phyloP scores from a whole-genome alignment of 2,113 vertebrate genomes.

The Proteles cristata region DNA sequence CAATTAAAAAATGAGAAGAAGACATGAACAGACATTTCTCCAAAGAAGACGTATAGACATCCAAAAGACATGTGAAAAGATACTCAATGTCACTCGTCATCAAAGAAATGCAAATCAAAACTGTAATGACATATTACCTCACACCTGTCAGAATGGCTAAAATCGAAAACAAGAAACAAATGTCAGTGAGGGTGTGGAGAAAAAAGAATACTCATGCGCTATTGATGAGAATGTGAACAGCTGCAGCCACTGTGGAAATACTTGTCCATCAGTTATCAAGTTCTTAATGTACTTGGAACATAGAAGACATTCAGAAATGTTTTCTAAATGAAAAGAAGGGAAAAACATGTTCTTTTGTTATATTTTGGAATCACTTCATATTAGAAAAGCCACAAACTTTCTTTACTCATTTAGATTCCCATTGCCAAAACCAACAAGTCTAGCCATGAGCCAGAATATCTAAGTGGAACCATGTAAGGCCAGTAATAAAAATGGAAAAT shows the following conservation, averaged over 20 bases:
- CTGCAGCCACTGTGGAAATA: neutral
- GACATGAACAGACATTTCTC: neutral
- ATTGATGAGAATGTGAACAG: neutral
- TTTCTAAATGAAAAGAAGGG: neutral
- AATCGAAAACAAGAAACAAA: neutral
- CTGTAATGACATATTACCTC: neutral
- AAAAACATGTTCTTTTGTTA: neutral
- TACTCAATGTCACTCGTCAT: neutral
- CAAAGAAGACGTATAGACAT: neutral
- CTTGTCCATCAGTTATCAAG: neutral
- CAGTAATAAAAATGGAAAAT: neutral
- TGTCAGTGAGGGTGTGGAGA: neutral
- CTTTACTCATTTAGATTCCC: neutral
- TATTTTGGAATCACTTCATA: conserved; percentile 9
- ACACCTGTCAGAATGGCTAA: neutral
- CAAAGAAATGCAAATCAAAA: neutral
- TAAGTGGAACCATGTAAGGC: neutral
- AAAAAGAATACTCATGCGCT: neutral
- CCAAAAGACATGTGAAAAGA: neutral
- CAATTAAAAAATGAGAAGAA: neutral
- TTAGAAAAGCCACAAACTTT: neutral
- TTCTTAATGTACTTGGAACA: neutral
- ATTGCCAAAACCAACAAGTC: neutral
- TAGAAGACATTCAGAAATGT: neutral
- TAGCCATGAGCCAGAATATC: neutral